Percentiles rank a stretch among this genome's conserved stretches.
Evolutionary conservation across 1,140 invertebrate genomes (phyloP).

Genomic region (Atta cephalotes): DNA sequence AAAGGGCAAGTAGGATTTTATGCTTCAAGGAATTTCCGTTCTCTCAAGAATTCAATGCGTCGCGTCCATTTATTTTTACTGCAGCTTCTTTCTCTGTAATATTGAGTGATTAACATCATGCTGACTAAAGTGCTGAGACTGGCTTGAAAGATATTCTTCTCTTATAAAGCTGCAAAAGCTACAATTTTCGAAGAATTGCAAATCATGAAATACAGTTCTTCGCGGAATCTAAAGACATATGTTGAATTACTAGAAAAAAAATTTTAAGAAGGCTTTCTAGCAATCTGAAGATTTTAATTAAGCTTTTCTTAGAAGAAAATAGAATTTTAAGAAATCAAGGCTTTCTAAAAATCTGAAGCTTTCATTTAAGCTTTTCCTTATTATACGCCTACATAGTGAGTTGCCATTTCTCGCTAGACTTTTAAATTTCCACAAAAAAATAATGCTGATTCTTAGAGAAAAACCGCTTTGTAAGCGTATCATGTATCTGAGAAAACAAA

Average conservation of each 20-base stretch:
- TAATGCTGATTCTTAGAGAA: neutral
- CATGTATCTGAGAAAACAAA: neutral
- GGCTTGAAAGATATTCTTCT: neutral
- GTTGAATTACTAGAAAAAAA: neutral
- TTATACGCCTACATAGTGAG: no score
- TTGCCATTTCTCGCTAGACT: neutral
- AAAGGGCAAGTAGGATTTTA: slow-evolving; percentile 36
- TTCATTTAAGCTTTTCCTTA: no score
- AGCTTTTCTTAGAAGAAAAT: neutral
- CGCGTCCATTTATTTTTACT: neutral
- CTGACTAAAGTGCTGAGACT: neutral
- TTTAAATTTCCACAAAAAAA: neutral
- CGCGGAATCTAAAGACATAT: neutral
- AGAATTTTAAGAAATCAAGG: neutral
- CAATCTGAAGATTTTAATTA: neutral
- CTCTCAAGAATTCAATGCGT: neutral
- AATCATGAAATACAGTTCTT: neutral
- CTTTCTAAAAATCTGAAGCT: neutral
- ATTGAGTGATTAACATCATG: neutral
- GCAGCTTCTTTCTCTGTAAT: neutral
- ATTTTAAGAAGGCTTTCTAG: neutral
- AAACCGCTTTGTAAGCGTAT: neutral
- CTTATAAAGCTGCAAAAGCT: neutral
- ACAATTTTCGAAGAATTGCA: neutral
- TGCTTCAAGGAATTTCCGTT: neutral